These are phyloP conservation scores for Manis pentadactyla DNA, from an alignment of 2,797 vertebrate genomes.

Conservation along the genomic window DNA sequence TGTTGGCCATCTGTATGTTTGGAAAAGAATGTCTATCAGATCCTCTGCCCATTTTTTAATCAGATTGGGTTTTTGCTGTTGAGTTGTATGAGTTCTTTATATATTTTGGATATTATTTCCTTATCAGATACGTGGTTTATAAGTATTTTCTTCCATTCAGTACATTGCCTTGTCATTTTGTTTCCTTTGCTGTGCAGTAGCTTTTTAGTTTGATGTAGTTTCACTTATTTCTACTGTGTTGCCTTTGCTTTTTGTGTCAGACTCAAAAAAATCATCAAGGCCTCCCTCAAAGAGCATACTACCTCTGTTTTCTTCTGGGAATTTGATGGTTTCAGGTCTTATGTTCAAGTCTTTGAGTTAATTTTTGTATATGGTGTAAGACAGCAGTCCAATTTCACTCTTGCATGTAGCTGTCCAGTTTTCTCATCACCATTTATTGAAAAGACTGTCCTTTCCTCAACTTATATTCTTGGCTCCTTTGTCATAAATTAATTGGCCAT, in stretches of 20 bases:
- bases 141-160: background rate
- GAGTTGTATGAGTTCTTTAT: background rate
- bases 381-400: background rate
- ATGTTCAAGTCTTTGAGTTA: background rate
- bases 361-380: background rate
- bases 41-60: background rate
- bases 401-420: background rate
- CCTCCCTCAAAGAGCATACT: background rate
- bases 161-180: background rate
- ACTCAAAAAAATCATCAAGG: background rate
- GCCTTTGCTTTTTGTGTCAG: background rate
- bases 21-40: background rate
- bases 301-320: background rate
- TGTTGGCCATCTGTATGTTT: background rate
- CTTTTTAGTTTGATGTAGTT: background rate
- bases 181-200: background rate
- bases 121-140: background rate
- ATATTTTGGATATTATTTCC: background rate
- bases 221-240: background rate
- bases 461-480: background rate
- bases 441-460: background rate
- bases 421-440: background rate
- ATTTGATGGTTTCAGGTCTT: background rate
- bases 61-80: background rate
- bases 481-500: background rate